These are phyloP conservation scores for Garrulus glandarius DNA, from an alignment of 2,797 vertebrate genomes.

Conservation along the genomic window DNA sequence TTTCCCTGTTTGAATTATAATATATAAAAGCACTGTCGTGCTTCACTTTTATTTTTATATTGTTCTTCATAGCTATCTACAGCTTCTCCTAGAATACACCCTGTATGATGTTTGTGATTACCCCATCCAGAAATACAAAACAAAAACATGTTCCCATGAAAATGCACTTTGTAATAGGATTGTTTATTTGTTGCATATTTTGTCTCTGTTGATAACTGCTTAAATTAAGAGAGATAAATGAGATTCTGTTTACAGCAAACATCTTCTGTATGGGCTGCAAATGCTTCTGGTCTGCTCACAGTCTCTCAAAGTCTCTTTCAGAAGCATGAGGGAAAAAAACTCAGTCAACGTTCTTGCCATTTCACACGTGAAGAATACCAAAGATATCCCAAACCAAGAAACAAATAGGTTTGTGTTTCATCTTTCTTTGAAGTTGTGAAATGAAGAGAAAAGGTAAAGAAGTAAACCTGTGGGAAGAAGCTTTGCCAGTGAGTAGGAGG, in stretches of 20 bases:
- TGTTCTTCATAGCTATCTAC: neutral
- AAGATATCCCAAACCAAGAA: neutral
- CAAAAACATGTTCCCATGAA: neutral
- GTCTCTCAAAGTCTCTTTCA: neutral
- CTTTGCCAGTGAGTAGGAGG: neutral
- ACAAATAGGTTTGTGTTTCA: neutral
- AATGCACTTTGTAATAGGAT: neutral
- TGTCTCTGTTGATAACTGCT: neutral
- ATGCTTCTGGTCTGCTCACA: neutral
- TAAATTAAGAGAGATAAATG: neutral
- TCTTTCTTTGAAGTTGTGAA: neutral
- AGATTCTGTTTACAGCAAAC: constrained; percentile 4
- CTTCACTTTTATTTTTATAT: neutral
- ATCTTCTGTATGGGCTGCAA: neutral
- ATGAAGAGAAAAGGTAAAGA: neutral
- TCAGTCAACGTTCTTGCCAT: neutral
- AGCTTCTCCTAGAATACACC: neutral
- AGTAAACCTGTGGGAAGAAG: neutral
- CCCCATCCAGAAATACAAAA: neutral
- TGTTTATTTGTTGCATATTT: neutral
- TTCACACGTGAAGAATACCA: neutral
- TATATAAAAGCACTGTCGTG: neutral
- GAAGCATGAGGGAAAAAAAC: neutral
- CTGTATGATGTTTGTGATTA: neutral
- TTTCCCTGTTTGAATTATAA: neutral